A percentile compares a stretch with the other conserved stretches of the same genome.
These are phyloP conservation scores for Brachyalestes nurse DNA, from an alignment of 2,797 vertebrate species.

Conservation along the genomic window DNA sequence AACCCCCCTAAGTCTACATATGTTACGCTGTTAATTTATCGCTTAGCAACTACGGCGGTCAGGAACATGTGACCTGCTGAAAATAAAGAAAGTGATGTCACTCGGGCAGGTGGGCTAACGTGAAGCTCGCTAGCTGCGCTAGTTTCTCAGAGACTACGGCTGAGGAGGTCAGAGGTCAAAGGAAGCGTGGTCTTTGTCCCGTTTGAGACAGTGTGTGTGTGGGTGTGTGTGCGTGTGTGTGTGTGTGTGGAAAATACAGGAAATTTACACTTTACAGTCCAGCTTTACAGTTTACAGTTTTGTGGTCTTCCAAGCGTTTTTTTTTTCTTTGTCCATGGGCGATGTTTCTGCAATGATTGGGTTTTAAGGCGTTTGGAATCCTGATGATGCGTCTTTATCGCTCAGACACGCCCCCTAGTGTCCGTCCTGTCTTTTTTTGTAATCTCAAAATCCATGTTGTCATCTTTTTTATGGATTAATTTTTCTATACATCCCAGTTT, in stretches of 20 bases:
- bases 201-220: background rate
- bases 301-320: conserved; percentile 82
- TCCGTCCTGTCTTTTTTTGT: background rate
- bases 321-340: conserved; percentile 43
- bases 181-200: background rate
- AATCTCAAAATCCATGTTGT: background rate
- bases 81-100: conserved; percentile 10
- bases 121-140: background rate
- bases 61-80: background rate
- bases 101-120: background rate
- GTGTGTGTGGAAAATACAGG: conserved; percentile 39
- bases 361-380: conserved; percentile 52
- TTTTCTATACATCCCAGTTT: too few species aligned
- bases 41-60: background rate
- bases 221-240: background rate
- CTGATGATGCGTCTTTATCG: conserved; percentile 21
- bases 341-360: conserved; percentile 83
- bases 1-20: conserved; percentile 2
- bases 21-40: conserved; percentile 14
- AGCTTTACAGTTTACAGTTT: conserved; percentile 85
- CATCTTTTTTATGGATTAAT: background rate
- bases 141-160: background rate
- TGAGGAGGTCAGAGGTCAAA: conserved; percentile 17
- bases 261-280: conserved; percentile 76
- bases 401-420: background rate